Base-by-base conservation (phyloP, 53 echinoderm and acorn worm genomes). In the Patiria pectinifera region DNA sequence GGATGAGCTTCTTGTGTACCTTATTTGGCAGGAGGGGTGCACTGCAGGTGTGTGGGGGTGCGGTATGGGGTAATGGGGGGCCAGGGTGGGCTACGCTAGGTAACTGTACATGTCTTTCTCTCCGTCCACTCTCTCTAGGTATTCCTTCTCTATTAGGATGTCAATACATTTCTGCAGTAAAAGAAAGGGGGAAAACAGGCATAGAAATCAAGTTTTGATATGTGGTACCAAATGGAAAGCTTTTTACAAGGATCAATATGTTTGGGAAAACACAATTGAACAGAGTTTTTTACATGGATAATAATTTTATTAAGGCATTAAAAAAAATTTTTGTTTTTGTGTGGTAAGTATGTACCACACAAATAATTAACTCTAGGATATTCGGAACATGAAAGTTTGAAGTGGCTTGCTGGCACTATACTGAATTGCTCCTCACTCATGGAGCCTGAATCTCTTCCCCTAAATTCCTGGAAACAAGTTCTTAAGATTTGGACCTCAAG, bases 71-170 rank as follows among this genome's bases (percentile, higher is more conserved):
- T 45, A 13, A 83, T 1, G 61, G 87, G 18, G 2, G 71, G 88
- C 6, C 22, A 4, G 43, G 81, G 72, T 18, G 49, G 59, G 60
- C 83, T 91, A 98, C 62, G 98, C 98, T 81, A 98, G 93, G 93
- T 98, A 98, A 82, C 98, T 98, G 93, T 98, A 98, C 91, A 95
- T 95, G 69, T 98, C 97, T 85, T 98, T 98, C 84, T 98, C 97
- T 2, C 97, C 97, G 74, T 98, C 97, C 76, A 97, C 97, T 83
- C 99, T 93, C 62, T 98, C 99, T 91, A 98, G 85, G 94, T 98
- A 98, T 90, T 98, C 99, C 82, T 98, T 98, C 92, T 98, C 99
- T 85, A 98, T 98, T 83, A 98, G 89, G 85, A 98, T 98, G 93
- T 98, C 99, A 70, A 98, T 98, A 93, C 99, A 98, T 97, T 98